Evolutionary conservation across 1,140 invertebrate species (phyloP).

Genomic region (Drosophila pallidifrons): DNA sequence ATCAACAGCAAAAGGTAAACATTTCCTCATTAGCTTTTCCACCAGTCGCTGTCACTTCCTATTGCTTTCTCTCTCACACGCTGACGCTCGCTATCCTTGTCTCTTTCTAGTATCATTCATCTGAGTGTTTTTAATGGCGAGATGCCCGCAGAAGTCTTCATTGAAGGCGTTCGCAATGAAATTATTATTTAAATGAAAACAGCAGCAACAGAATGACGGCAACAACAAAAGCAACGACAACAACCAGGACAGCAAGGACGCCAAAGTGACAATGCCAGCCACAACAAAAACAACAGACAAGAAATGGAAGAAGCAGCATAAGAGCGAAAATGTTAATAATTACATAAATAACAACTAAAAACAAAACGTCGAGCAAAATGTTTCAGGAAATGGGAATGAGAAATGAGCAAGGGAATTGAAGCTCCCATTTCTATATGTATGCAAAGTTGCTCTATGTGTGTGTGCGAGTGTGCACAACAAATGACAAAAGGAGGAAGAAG

Average conservation of each 20-base stretch:
- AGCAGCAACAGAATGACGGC: conserved; percentile 54
- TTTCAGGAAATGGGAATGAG: conserved; percentile 49
- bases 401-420: conserved; percentile 20
- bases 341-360: conserved; percentile 81
- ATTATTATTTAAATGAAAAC: conserved; percentile 83
- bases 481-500: conserved; percentile 33
- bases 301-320: conserved; percentile 31
- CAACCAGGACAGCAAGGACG: conserved; percentile 32
- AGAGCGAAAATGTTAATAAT: conserved; percentile 80
- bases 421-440: conserved; percentile 31
- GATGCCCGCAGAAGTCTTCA: conserved; percentile 33
- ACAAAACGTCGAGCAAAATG: conserved; percentile 65
- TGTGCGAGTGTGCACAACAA: conserved; percentile 29
- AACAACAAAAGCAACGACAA: conserved; percentile 24
- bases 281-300: conserved; percentile 27
- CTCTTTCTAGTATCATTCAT: conserved; percentile 12
- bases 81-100: background rate
- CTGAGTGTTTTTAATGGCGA: conserved; percentile 31
- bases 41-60: background rate
- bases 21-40: conserved; percentile 43
- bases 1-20: conserved; percentile 34
- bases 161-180: conserved; percentile 77
- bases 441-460: conserved; percentile 7
- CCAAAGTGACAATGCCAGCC: conserved; percentile 34
- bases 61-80: background rate